phyloP scores from a whole-genome alignment of 1,140 invertebrate genomes.

The Drosophila bifasciata region DNA sequence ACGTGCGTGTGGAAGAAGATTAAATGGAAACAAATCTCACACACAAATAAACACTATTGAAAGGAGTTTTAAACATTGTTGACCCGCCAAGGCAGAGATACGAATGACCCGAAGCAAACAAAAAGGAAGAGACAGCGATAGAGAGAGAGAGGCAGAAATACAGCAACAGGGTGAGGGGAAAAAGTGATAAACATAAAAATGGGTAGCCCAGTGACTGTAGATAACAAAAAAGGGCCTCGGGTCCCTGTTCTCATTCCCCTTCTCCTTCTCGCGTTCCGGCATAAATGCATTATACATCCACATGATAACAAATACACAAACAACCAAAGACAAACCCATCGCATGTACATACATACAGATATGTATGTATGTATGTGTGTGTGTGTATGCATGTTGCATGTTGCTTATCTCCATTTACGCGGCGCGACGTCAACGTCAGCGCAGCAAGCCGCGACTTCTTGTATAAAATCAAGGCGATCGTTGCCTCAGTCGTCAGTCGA shows the following conservation, averaged over 20 bases:
- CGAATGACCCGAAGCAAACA: slow-evolving; percentile 55
- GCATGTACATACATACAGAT: no score
- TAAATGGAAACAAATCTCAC: slow-evolving; percentile 58
- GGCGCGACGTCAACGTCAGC: slow-evolving; percentile 37
- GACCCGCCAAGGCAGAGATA: slow-evolving; percentile 4
- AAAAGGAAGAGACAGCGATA: slow-evolving; percentile 12
- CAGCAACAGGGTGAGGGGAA: slow-evolving; percentile 11
- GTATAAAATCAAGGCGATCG: slow-evolving; percentile 57
- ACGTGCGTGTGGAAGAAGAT: slow-evolving; percentile 48
- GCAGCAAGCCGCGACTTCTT: slow-evolving; percentile 24
- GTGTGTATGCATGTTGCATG: slow-evolving; percentile 17
- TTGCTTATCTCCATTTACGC: slow-evolving; percentile 61
- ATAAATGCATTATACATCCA: slow-evolving; percentile 30
- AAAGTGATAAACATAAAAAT: slow-evolving; percentile 61
- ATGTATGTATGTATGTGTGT: not conserved
- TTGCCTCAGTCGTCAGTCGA: slow-evolving; percentile 52
- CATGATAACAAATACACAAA: slow-evolving; percentile 40
- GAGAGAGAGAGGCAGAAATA: not conserved
- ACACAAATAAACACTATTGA: slow-evolving; percentile 22
- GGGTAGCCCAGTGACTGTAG: slow-evolving; percentile 45
- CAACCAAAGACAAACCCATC: not conserved
- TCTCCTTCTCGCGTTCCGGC: slow-evolving; percentile 1
- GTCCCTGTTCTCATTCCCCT: no score
- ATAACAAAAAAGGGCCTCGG: slow-evolving; percentile 41
- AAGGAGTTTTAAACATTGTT: slow-evolving; percentile 20